A percentile compares a stretch with the other conserved stretches of the same genome.
These are phyloP conservation scores for Automeris io DNA, from an alignment of 2,888 invertebrate species.

Conservation along the genomic window DNA sequence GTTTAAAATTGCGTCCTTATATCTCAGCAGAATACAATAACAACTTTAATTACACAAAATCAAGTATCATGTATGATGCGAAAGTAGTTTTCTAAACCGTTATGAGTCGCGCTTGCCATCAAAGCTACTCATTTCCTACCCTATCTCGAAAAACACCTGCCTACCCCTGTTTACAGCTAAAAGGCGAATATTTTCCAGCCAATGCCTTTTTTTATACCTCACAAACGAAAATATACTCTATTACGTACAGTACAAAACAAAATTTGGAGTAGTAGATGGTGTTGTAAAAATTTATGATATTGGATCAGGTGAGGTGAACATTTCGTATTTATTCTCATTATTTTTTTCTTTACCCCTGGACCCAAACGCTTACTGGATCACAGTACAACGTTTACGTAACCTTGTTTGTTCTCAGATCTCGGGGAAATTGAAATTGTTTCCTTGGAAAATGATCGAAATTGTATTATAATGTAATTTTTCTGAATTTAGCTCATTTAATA, in stretches of 20 bases:
- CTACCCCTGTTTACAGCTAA: slow-evolving; percentile 35
- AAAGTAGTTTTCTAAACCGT: no score
- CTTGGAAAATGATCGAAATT: background rate
- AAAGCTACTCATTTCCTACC: slow-evolving; percentile 25
- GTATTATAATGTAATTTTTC: background rate
- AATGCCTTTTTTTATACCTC: slow-evolving; percentile 23
- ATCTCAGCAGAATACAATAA: no score
- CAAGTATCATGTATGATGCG: no score
- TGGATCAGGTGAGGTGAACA: slow-evolving; percentile 23
- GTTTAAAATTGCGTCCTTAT: no score
- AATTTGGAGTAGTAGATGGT: slow-evolving; percentile 6
- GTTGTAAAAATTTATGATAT: slow-evolving; percentile 29
- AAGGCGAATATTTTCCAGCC: slow-evolving; percentile 49
- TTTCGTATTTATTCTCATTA: slow-evolving; percentile 7
- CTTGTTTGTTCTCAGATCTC: background rate
- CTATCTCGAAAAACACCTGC: slow-evolving; percentile 28
- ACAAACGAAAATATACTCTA: slow-evolving; percentile 9
- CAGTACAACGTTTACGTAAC: background rate
- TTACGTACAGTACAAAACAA: accelerated
- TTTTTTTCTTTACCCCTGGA: background rate
- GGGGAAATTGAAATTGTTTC: background rate
- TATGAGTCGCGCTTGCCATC: no score
- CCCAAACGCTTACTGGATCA: background rate
- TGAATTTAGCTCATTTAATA: background rate
- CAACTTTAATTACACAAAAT: no score